Conservation (phyloP, 1,140 invertebrate species). For the Centruroides sculpturatus region DNA sequence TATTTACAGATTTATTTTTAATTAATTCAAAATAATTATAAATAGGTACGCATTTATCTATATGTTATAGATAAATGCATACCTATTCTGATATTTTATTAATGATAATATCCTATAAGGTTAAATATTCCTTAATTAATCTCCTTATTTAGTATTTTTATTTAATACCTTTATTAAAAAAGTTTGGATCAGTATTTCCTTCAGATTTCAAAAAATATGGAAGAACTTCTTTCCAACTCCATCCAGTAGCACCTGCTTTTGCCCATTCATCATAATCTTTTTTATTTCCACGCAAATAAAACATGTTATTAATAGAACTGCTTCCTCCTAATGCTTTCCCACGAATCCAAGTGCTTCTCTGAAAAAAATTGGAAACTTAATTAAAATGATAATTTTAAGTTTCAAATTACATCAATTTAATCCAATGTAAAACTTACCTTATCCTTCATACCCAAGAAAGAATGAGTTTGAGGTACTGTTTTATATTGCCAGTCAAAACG, state of each 20-base stretch:
- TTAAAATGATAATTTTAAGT: background rate
- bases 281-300: slow-evolving; percentile 70
- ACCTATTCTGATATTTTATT: too few species aligned
- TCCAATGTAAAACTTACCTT: slow-evolving; percentile 18
- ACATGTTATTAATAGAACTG: slow-evolving; percentile 85
- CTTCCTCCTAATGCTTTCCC: slow-evolving; percentile 64
- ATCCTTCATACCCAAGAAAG: slow-evolving; percentile 51
- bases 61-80: too few species aligned
- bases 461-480: slow-evolving; percentile 55
- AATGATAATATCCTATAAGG: too few species aligned
- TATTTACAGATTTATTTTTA: too few species aligned
- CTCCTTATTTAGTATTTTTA: too few species aligned
- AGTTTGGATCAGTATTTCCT: slow-evolving; percentile 40
- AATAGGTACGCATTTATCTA: too few species aligned
- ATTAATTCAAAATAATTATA: too few species aligned
- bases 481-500: slow-evolving; percentile 64
- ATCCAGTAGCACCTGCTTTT: slow-evolving; percentile 41
- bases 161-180: slow-evolving; percentile 41
- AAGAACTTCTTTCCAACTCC: slow-evolving; percentile 55
- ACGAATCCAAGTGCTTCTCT: slow-evolving; percentile 70
- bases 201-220: slow-evolving; percentile 42
- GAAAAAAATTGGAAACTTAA: background rate
- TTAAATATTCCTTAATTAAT: too few species aligned
- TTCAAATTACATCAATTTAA: background rate
- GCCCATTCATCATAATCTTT: slow-evolving; percentile 82